Base-by-base conservation (phyloP, 2,113 vertebrate genomes). In the Upupa epops region DNA sequence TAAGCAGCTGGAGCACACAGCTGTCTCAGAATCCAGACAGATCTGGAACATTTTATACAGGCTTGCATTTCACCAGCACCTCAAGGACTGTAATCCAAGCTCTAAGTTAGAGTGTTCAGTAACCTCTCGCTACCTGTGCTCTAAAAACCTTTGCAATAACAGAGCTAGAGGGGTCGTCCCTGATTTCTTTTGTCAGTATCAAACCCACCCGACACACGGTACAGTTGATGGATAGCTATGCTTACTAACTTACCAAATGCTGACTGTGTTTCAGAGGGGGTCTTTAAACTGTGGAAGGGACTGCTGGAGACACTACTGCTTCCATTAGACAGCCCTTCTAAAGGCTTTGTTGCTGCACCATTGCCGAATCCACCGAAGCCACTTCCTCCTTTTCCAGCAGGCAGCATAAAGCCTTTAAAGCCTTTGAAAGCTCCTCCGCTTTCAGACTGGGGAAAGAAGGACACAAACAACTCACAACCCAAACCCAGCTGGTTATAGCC, bases 351-450 rank as follows among this genome's bases (percentile, higher is more conserved):
- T 32, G 97, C 97, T 17, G 96, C 92, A 2, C 98, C 96, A 6
- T 97, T 98, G 16, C 98, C 98, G 34, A 99, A 99, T 13, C 97
- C 97, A 0, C 98, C 84, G 56, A 99, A 98, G 3, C 95, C 89
- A 68, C 86, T 91, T 59, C 93, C 95, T 55, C 94, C 94, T 78
- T 94, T 96, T 65, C 96, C 96, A 26, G 97, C 86, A 36, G 98
- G 89, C 9, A 96, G 46, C 0, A 97, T 66, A 93, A 98, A 98
- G 5, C 99, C 99, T 97, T 99, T 98, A 82, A 99, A 99, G 0
- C 98, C 98, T 96, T 99, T 99, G 95, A 99, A 99, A 48, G 99
- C 97, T n/a, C 98, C 98, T 70, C 96, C 96, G 2, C 90, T 88
- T 40, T 99, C 98, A 13, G 97, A 84, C 99, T 99, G 93, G 21